phyloP scores from a whole-genome alignment of 2,113 vertebrate genomes.

The Ia io region DNA sequence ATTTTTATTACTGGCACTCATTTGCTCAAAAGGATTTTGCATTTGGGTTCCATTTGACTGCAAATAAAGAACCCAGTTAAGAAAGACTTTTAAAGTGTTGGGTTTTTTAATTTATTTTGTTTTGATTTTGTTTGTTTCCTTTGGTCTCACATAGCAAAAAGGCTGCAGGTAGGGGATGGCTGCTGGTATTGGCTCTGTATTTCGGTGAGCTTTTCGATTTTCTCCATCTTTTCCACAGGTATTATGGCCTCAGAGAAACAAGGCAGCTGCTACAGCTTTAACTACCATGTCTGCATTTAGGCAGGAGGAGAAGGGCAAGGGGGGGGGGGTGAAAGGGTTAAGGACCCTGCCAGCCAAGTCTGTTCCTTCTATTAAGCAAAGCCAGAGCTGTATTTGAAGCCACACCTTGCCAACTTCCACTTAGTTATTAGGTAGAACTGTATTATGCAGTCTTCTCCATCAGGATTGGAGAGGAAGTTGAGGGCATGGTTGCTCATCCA shows the following conservation, averaged over 20 bases:
- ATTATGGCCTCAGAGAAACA: slow-evolving; percentile 23
- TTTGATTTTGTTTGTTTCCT: neutral
- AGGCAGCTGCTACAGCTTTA: neutral
- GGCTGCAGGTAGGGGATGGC: neutral
- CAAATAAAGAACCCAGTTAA: slow-evolving; percentile 3
- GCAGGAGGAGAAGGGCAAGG: neutral
- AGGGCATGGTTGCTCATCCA: neutral
- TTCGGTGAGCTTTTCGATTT: neutral
- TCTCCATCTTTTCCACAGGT: neutral
- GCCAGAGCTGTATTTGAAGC: neutral
- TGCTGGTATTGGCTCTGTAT: neutral
- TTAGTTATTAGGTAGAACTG: neutral
- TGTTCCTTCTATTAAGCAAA: slow-evolving; percentile 3
- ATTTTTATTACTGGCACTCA: neutral
- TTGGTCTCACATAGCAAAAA: neutral
- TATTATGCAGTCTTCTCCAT: neutral
- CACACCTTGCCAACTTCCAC: neutral
- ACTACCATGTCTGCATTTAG: neutral
- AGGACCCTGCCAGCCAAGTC: neutral
- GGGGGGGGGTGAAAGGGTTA: neutral
- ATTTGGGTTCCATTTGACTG: neutral
- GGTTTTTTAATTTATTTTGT: neutral
- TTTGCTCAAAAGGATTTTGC: neutral
- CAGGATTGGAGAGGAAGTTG: neutral
- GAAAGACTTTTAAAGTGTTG: neutral